A percentile compares a stretch with the other conserved stretches of the same genome.
Evolutionary conservation across 2,888 invertebrate species (phyloP).

Genomic region (Drosophila algonquin): DNA sequence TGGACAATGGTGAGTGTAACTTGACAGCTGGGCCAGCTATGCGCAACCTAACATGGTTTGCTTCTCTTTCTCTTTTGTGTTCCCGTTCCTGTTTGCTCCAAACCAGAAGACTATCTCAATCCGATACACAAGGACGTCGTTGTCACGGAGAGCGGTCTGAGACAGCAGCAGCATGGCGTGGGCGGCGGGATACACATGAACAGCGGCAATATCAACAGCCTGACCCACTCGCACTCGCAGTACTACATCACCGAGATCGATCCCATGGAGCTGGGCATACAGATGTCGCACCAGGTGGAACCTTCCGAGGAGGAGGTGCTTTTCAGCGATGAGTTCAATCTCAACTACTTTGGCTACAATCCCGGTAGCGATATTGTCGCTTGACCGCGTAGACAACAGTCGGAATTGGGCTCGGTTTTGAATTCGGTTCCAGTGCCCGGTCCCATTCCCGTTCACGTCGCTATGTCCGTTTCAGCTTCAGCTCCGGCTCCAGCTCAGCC

Average conservation of each 20-base stretch:
- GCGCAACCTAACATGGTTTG: neutral
- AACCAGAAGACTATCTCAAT: slow-evolving; percentile 86
- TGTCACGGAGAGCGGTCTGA: slow-evolving; percentile 89
- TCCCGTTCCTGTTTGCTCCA: neutral
- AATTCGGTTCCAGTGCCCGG: slow-evolving; percentile 17
- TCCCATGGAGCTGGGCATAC: slow-evolving; percentile 84
- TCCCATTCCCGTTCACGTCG: neutral
- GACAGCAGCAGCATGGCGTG: slow-evolving; percentile 70
- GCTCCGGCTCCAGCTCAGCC: slow-evolving; percentile 42
- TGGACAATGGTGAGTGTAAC: slow-evolving; percentile 81
- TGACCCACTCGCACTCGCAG: slow-evolving; percentile 70
- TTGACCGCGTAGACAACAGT: slow-evolving; percentile 76
- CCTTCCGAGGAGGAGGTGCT: slow-evolving; percentile 82
- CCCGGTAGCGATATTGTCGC: slow-evolving; percentile 83
- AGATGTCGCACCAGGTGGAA: slow-evolving; percentile 81
- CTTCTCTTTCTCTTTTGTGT: too few relatives aligned
- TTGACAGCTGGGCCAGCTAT: neutral
- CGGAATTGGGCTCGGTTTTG: neutral
- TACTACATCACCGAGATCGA: slow-evolving; percentile 84
- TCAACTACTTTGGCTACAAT: slow-evolving; percentile 84
- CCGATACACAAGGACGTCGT: slow-evolving; percentile 91
- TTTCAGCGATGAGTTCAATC: slow-evolving; percentile 84
- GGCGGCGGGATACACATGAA: slow-evolving; percentile 11
- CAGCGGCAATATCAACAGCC: slow-evolving; percentile 32
- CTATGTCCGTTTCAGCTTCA: slow-evolving; percentile 10